Base-by-base conservation (phyloP, 2,113 vertebrate genomes). In the Hydrolagus affinis region DNA sequence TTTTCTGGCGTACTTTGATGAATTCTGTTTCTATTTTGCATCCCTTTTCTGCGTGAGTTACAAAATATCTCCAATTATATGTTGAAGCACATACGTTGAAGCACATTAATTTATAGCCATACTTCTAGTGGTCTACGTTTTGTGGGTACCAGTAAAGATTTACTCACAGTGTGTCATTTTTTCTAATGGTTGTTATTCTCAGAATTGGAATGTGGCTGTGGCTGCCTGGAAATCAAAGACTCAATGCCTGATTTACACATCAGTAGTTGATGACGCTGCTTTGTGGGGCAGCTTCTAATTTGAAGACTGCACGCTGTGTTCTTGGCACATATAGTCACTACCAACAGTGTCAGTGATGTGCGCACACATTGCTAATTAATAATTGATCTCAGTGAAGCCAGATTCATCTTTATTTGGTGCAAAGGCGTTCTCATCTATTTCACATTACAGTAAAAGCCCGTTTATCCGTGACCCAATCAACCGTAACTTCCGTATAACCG, bases 291-390 rank as follows among this genome's bases (percentile, higher is more conserved):
- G 1, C 6, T 44, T 44, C 2, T 44, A 44, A 44, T 44, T 44
- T 44, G 44, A 44, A 44, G 44, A 6, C 44, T 6, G 44, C 44
- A 44, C 56, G 28, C 76, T 83, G 0, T 80, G 59, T 17, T 30
- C 66, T 62, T 83, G 78, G 78, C 60, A 83, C 64, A 28, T 83
- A 3, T 25, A 66, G 60, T 17, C 44, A 6, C 66, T 32, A 66
- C 23, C 78, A 80, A 12, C 64, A 68, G 78, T 28, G 25, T 64
- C 78, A 83, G 17, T 80, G 59, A 30, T 80, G 25, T 80, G 77
- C 7, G 59, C n/a, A 64, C 21, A 32, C 21, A 64, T 83, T 68
- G 62, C 66, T 83, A 32, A 64, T 28, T 83, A 62, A 66, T 25
- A 15, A 56, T 30, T 83, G 25, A 64, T 28, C 17, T 21, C 3